Base-by-base conservation (phyloP, 2,888 invertebrate species). In the Mechanitis mazaeus region DNA sequence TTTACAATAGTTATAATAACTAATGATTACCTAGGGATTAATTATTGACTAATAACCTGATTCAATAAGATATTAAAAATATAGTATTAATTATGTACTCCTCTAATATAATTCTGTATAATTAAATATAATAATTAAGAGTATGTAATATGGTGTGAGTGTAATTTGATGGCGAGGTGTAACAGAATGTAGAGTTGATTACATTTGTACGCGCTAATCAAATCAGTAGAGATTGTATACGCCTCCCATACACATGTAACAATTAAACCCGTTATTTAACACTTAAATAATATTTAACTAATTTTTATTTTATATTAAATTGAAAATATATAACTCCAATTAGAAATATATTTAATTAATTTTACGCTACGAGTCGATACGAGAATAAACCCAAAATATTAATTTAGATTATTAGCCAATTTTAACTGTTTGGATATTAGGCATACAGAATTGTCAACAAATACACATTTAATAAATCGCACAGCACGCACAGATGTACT, bases 181-280 rank as follows among this genome's bases (percentile, higher is more conserved):
- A 60, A 56, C 58, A 58, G 57, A 59, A 64, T 69, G 60, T 58
- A 66, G 66, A 65, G 64, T 65, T 70, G 63, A 69, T 65, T 65
- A 66, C 63, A 68, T 65, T 70, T 61, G 61, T 68, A 66, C 63
- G 61, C 64, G 61, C 64, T 70, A 71, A 73, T 71, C 68, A 67
- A 72, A 72, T 72, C 70, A 56, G 54, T 65, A 69, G 57, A 53
- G 60, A 71, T 72, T 71, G 69, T 71, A 66, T 68, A 71, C 62
- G 69, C 66, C 65, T 68, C 64, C 59, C 63, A 60, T 58, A 64
- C 64, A 63, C 59, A 65, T 58, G 54, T 57, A 35, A 31, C 12
- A 50, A 53, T 33, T 53, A 45, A 57, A 53, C 20, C 54, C 54
- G 3, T 12, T 42, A 35, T 47, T n/a, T 35, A n/a, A 46, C 33